These are phyloP conservation scores for Dolichoris vasculosae DNA, from an alignment of 1,140 invertebrate species.

Conservation along the genomic window DNA sequence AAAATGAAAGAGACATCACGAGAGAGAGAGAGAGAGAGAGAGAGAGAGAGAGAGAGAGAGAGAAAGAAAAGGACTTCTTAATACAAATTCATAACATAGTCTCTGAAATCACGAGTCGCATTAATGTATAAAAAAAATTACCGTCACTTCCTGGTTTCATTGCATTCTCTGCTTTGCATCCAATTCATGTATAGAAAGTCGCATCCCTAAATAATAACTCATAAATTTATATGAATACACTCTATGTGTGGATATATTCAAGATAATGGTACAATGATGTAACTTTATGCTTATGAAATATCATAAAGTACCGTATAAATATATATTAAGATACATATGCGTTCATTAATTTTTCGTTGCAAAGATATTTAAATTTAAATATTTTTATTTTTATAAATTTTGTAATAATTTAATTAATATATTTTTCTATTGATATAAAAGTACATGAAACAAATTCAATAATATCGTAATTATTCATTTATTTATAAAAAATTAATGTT, in stretches of 20 bases:
- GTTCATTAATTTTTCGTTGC: no score
- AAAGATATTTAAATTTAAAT: no score
- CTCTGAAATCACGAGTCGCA: neutral
- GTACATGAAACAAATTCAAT: no score
- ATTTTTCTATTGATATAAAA: no score
- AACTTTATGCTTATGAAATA: neutral
- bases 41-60: neutral
- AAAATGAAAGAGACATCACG: no score
- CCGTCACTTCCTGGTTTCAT: neutral
- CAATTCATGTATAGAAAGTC: neutral
- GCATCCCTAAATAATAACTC: slow-evolving; percentile 1
- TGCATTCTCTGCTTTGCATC: neutral
- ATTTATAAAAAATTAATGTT: no score
- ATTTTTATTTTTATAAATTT: no score
- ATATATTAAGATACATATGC: no score
- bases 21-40: neutral
- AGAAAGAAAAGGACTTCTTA: neutral
- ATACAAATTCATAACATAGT: slow-evolving; percentile 5
- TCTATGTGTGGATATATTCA: neutral
- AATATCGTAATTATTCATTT: no score
- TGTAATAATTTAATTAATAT: no score
- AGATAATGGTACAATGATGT: neutral
- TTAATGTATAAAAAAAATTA: neutral
- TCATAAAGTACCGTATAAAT: neutral
- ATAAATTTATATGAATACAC: neutral